These are phyloP conservation scores for Microcebus jonahi DNA, from an alignment of 2,113 vertebrate genomes.

Conservation along the genomic window DNA sequence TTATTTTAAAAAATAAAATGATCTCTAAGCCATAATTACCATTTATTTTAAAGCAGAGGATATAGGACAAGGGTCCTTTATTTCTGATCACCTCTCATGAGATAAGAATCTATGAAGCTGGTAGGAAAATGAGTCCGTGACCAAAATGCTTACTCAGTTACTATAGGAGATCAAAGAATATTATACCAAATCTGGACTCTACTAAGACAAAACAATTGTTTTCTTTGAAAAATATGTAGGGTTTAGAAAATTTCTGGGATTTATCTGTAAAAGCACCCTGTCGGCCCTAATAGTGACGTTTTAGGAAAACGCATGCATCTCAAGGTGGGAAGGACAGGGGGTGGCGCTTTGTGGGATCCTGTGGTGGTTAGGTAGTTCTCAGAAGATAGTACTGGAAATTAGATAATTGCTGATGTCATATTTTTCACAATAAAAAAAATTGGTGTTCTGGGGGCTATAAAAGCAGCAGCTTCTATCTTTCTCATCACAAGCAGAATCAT, in stretches of 20 bases:
- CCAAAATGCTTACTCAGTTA: conserved; percentile 68
- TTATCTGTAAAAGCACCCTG: conserved; percentile 31
- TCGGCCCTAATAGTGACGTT: conserved; percentile 46
- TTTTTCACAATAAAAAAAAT: conserved; percentile 73
- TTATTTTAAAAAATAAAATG: conserved; percentile 12
- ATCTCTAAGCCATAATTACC: background rate
- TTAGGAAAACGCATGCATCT: conserved; percentile 54
- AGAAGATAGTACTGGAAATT: conserved; percentile 87
- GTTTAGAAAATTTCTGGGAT: conserved; percentile 70
- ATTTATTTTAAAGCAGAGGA: conserved; percentile 26
- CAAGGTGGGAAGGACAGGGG: conserved; percentile 67
- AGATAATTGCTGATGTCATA: conserved; percentile 87
- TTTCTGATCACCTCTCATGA: conserved; percentile 61
- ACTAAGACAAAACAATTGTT: conserved; percentile 12
- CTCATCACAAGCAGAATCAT: conserved; percentile 67
- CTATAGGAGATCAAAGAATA: conserved; percentile 61
- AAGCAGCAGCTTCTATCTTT: conserved; percentile 74
- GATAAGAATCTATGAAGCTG: conserved; percentile 72
- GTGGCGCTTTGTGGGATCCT: conserved; percentile 80
- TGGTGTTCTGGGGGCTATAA: conserved; percentile 81
- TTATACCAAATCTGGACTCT: conserved; percentile 22
- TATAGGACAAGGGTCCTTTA: conserved; percentile 7
- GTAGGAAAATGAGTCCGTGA: conserved; percentile 58
- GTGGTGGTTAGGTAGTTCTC: conserved; percentile 86
- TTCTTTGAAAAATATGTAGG: conserved; percentile 65